Conservation (phyloP, 2,888 invertebrate species). For the Athrips mouffetella region DNA sequence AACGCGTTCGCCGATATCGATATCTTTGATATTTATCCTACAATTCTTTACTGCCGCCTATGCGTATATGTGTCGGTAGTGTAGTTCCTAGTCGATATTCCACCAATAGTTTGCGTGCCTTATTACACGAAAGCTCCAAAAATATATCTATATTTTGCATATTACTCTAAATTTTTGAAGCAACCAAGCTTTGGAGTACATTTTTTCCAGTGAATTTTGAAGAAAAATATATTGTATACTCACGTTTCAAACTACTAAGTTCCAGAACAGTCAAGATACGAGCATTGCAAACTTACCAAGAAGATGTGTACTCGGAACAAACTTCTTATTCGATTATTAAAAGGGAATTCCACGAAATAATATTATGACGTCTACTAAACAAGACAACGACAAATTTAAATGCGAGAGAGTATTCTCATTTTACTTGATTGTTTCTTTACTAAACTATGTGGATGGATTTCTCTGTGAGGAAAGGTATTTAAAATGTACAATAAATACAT, state of each 20-base stretch:
- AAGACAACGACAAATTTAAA: too few species aligned
- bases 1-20: constrained; percentile 6
- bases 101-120: background rate
- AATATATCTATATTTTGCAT: too few species aligned
- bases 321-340: background rate
- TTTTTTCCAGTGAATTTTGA: background rate
- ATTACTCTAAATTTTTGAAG: too few species aligned
- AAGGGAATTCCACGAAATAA: background rate
- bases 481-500: too few species aligned
- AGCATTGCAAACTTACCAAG: background rate
- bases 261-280: background rate
- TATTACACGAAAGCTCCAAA: too few species aligned
- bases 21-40: constrained; percentile 2
- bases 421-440: too few species aligned
- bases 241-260: background rate
- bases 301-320: background rate
- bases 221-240: background rate
- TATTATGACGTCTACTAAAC: background rate
- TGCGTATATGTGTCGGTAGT: background rate
- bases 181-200: too few species aligned
- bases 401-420: too few species aligned
- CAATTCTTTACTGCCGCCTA: background rate
- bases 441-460: too few species aligned
- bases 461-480: too few species aligned
- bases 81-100: background rate